phyloP scores from a whole-genome alignment of 2,888 invertebrate genomes.

The Neoitamus cyanurus region DNA sequence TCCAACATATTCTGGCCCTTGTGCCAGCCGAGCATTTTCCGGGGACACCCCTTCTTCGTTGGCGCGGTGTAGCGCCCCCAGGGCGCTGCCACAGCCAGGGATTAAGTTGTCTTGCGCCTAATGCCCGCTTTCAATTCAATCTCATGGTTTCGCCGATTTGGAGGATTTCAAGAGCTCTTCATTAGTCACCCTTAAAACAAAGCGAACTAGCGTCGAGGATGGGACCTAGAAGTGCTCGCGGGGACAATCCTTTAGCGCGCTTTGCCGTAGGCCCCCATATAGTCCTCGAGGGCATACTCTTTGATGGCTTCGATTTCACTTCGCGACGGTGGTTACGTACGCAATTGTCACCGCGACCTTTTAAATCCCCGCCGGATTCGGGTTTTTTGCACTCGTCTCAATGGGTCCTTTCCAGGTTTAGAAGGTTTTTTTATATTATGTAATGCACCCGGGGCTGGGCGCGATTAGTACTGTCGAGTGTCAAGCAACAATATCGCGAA shows the following conservation, averaged over 20 bases:
- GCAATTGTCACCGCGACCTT: conserved; percentile 40
- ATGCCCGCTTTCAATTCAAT: conserved; percentile 31
- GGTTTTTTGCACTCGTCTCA: conserved; percentile 16
- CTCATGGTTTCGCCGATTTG: conserved; percentile 25
- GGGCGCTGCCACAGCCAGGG: not conserved
- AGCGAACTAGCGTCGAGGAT: not conserved
- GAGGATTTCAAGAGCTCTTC: conserved; percentile 35
- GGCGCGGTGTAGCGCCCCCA: not conserved
- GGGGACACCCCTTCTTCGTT: not conserved
- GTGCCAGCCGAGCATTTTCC: not conserved
- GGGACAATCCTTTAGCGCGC: conserved; percentile 12
- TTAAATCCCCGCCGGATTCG: not conserved
- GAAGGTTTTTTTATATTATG: not conserved
- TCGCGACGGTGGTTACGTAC: not conserved
- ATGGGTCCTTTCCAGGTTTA: not conserved
- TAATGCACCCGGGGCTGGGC: not conserved
- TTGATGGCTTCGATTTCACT: conserved; percentile 24
- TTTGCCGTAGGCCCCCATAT: not conserved
- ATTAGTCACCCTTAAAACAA: conserved; percentile 43
- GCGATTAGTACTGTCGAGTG: conserved; percentile 34
- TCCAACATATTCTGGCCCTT: not conserved
- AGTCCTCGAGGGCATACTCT: not conserved
- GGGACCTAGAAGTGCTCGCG: not conserved
- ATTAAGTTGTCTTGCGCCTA: conserved; percentile 41
- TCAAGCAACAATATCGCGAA: not conserved